A percentile compares a stretch with the other conserved stretches of the same genome.
phyloP scores from a whole-genome alignment of 2,888 invertebrate genomes.

The Sinelater perroti region DNA sequence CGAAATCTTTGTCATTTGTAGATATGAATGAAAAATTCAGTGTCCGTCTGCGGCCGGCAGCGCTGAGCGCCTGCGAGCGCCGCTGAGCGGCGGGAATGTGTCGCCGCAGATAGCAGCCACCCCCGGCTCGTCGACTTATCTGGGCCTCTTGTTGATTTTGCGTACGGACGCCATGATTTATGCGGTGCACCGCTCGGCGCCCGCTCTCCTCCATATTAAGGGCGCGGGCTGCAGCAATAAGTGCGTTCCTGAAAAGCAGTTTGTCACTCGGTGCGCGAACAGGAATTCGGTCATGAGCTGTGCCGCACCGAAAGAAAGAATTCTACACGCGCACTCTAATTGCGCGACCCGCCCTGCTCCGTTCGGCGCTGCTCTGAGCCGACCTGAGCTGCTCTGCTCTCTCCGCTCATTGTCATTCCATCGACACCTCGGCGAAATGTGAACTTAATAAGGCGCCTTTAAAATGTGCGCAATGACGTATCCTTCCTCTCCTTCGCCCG shows the following conservation, averaged over 20 bases:
- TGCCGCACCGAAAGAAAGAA: conserved; percentile 50
- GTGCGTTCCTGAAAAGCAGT: conserved; percentile 48
- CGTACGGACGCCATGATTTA: conserved; percentile 49
- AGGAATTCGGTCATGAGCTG: conserved; percentile 49
- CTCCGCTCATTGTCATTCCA: conserved; percentile 51
- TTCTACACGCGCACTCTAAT: conserved; percentile 52
- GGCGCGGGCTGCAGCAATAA: conserved; percentile 48
- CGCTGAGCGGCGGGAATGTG: too few relatives aligned
- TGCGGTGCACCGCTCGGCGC: conserved; percentile 35
- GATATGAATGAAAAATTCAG: conserved; percentile 63
- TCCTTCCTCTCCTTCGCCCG: conserved; percentile 7
- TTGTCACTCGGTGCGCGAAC: conserved; percentile 46
- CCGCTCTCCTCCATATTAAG: conserved; percentile 46
- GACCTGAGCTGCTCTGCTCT: conserved; percentile 45
- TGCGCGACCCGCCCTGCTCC: conserved; percentile 43
- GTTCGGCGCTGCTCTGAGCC: too few relatives aligned
- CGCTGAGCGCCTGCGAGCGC: conserved; percentile 42
- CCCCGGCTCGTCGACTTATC: conserved; percentile 57
- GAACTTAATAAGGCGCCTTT: conserved; percentile 49
- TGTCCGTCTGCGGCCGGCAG: conserved; percentile 54
- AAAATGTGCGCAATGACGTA: conserved; percentile 35
- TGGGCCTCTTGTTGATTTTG: conserved; percentile 57
- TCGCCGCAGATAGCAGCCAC: conserved; percentile 53
- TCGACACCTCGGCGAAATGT: conserved; percentile 48
- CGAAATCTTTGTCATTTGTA: conserved; percentile 62